phyloP scores from a whole-genome alignment of 2,797 vertebrate genomes.

The Trichosurus vulpecula region DNA sequence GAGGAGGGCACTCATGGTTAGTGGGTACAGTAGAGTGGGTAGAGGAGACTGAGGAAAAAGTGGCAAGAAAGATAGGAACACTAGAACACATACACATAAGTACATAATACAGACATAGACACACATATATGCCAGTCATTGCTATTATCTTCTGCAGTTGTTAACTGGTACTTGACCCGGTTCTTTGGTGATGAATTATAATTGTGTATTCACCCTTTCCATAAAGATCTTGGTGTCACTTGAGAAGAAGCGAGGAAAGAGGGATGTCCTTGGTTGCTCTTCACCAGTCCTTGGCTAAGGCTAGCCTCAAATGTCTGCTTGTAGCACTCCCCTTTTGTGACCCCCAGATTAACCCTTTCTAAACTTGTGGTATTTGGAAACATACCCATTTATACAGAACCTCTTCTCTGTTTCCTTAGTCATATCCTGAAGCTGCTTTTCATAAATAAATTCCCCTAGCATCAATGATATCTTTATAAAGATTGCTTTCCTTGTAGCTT shows the following conservation, averaged over 20 bases:
- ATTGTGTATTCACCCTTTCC: neutral
- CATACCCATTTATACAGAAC: neutral
- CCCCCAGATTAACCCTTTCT: neutral
- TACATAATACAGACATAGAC: neutral
- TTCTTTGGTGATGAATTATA: neutral
- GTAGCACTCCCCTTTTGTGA: neutral
- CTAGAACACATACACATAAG: neutral
- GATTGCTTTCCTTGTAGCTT: conserved; percentile 7
- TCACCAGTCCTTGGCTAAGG: neutral
- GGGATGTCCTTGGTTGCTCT: neutral
- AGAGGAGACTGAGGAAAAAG: neutral
- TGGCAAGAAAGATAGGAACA: neutral
- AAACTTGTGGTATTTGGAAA: neutral
- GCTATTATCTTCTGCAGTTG: neutral
- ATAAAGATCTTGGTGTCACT: neutral
- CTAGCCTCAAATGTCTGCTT: neutral
- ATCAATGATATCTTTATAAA: conserved; percentile 28
- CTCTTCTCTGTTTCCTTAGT: conserved; percentile 26
- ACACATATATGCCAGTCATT: neutral
- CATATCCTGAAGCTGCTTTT: conserved; percentile 8
- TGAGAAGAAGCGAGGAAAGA: neutral
- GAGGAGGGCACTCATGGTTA: neutral
- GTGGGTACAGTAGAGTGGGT: neutral
- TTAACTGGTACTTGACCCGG: neutral
- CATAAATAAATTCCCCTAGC: conserved; percentile 24